Base-by-base conservation (phyloP, 1,140 invertebrate species). In the Heliconius himera region DNA sequence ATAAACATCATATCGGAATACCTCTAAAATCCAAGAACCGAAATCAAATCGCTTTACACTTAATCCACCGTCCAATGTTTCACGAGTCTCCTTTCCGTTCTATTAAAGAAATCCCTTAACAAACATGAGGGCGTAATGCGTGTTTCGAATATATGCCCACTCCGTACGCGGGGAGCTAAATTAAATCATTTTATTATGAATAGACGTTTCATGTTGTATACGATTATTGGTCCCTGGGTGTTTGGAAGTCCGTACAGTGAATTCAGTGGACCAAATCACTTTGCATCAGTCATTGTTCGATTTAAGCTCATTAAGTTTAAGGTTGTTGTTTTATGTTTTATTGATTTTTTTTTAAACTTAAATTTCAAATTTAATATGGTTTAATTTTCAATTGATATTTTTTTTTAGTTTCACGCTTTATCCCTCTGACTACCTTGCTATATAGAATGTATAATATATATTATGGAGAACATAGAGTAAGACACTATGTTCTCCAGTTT, bases 21-120 rank as follows among this genome's bases (percentile, higher is more conserved):
- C 33, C 6, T 36, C 6, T 36, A 6, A 6, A 36, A 36, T 36
- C 33, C 33, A 36, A 33, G 33, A 33, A 6, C 33, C 4, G 8
- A 8, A 8, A 36, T 8, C 33, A 56, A 56, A 26, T 66, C 60
- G 26, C 26, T 29, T 16, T 66, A 66, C 60, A 66, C 60, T 66
- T 29, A 60, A 66, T 4, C 60, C 60, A 66, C 22, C 1, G 60
- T 18, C 18, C 33, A 83, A 51, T 81, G 81, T 83, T 86, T 84
- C 84, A 84, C 81, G 76, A 79, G 80, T 60, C 83, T 85, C 82
- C 85, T 83, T 86, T 86, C 81, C 85, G 78, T 88, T 90, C 83
- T 88, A 87, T 88, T 90, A 90, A 89, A 88, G 88, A 87, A 90
- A 88, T 83, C 86, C 89, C 84, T 88, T 87, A 90, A 90, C 89